These are phyloP conservation scores for Brachylomia viminalis DNA, from an alignment of 2,888 invertebrate genomes.

Conservation along the genomic window DNA sequence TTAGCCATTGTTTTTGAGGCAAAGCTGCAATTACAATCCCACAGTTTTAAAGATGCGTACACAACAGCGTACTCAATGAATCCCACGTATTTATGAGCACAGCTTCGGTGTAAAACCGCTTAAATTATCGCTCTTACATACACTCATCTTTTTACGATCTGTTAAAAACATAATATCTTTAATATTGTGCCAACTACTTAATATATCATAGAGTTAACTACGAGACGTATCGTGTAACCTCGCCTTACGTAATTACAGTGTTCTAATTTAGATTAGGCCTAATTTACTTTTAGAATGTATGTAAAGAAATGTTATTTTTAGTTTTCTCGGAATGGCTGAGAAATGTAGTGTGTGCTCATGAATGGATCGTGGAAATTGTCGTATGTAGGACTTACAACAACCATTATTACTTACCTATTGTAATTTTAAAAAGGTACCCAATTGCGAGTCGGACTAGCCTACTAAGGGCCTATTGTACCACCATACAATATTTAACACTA, in stretches of 20 bases:
- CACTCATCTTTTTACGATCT: conserved; percentile 71
- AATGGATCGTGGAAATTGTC: conserved; percentile 26
- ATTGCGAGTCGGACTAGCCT: no score
- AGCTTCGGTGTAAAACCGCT: conserved; percentile 52
- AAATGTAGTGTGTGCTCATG: conserved; percentile 5
- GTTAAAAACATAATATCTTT: conserved; percentile 72
- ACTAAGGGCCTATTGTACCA: no score
- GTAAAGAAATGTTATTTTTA: conserved; percentile 49
- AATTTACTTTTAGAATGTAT: conserved; percentile 58
- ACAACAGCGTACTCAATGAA: conserved; percentile 59
- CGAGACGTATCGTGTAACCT: conserved; percentile 51
- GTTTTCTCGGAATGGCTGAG: conserved; percentile 39
- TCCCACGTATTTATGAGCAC: conserved; percentile 63
- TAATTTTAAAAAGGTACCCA: background rate
- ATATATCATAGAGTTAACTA: conserved; percentile 60
- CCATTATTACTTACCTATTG: background rate
- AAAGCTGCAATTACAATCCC: conserved; percentile 45
- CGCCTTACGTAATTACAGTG: conserved; percentile 52
- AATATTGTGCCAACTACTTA: conserved; percentile 63
- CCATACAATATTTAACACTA: no score
- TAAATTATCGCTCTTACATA: conserved; percentile 64
- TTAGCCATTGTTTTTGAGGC: conserved; percentile 49
- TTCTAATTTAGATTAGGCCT: conserved; percentile 58
- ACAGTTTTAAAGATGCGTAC: conserved; percentile 38
- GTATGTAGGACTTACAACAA: background rate